Conservation (phyloP, 2,797 vertebrate genomes). For the Anguilla marmorata region DNA sequence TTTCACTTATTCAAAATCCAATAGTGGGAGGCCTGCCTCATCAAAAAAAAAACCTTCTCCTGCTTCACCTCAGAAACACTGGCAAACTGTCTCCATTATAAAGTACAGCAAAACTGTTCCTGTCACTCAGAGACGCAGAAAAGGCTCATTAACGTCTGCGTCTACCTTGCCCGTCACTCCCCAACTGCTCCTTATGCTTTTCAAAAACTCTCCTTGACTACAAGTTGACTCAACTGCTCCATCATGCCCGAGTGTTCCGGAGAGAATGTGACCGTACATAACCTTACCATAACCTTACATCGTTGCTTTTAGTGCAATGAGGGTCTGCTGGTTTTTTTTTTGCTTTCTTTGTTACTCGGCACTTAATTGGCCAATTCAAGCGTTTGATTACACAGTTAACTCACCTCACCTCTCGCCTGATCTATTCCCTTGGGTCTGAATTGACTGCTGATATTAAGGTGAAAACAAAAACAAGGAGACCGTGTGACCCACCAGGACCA, state of each 20-base stretch:
- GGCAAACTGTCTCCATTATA: not conserved
- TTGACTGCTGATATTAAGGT: too few relatives aligned
- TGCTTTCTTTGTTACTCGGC: too few relatives aligned
- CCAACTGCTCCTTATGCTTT: not conserved
- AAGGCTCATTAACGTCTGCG: not conserved
- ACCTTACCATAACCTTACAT: not conserved
- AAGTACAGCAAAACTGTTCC: not conserved
- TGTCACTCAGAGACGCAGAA: not conserved
- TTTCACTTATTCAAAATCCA: not conserved
- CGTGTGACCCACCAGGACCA: too few relatives aligned
- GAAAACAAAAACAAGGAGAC: too few relatives aligned
- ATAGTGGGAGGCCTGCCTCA: not conserved
- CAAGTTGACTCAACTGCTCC: not conserved
- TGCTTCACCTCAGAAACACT: not conserved
- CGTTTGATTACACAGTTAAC: too few relatives aligned
- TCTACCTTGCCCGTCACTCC: not conserved
- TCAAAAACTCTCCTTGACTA: not conserved
- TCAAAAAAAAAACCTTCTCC: not conserved
- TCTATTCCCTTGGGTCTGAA: too few relatives aligned
- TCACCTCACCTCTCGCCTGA: too few relatives aligned
- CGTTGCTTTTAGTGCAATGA: not conserved
- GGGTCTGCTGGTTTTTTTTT: too few relatives aligned
- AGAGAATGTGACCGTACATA: not conserved
- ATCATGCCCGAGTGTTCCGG: not conserved
- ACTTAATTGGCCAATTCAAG: too few relatives aligned